Conservation (phyloP, 2,888 invertebrate genomes). For the Allygus modestus region DNA sequence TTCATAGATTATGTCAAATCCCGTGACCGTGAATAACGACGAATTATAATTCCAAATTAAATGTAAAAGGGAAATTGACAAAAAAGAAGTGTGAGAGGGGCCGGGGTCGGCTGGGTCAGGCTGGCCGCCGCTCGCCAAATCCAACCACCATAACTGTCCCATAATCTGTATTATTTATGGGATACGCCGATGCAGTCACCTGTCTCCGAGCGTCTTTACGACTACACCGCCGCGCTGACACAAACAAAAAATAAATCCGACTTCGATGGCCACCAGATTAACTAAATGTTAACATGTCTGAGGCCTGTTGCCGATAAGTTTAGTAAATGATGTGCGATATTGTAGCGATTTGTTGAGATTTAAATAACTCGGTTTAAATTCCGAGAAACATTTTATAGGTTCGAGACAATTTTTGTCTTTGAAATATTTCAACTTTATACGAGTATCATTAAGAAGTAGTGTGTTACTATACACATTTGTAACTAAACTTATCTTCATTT, state of each 20-base stretch:
- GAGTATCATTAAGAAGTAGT: too few species aligned
- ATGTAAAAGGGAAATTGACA: conserved; percentile 35
- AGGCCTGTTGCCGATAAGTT: not conserved
- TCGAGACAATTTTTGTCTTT: too few species aligned
- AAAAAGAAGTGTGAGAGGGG: conserved; percentile 28
- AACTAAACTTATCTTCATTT: too few species aligned
- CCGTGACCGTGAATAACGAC: conserved; percentile 5
- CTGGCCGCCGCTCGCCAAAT: conserved; percentile 33
- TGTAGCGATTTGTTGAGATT: too few species aligned
- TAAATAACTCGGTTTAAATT: too few species aligned
- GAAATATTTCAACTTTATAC: too few species aligned
- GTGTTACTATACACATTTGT: too few species aligned
- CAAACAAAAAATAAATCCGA: conserved; percentile 49
- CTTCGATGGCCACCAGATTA: conserved; percentile 4
- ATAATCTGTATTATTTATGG: conserved; percentile 52
- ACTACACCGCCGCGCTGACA: not conserved
- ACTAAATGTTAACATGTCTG: not conserved
- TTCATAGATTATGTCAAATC: conserved; percentile 10
- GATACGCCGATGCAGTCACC: conserved; percentile 20
- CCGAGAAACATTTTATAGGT: too few species aligned
- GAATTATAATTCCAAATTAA: conserved; percentile 27
- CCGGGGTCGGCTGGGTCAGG: conserved; percentile 13
- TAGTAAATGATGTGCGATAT: too few species aligned
- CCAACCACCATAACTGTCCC: conserved; percentile 54
- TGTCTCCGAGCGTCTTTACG: conserved; percentile 24